Percentiles rank a stretch among this genome's conserved stretches.
phyloP scores from a whole-genome alignment of 2,113 vertebrate species.

The Speoplatyrhinus poulsoni region DNA sequence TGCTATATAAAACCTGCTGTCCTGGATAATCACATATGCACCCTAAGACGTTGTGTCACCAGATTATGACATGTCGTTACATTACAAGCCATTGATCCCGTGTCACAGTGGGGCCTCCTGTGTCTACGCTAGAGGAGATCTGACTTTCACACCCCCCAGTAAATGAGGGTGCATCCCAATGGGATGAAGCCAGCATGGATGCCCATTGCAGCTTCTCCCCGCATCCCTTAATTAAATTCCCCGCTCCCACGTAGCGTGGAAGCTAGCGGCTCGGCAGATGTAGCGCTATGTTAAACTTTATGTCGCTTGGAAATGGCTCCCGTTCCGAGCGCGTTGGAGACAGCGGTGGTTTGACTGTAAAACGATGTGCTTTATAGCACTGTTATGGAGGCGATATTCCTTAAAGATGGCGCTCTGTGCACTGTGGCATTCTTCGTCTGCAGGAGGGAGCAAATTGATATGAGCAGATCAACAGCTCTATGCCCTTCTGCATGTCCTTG shows the following conservation, averaged over 20 bases:
- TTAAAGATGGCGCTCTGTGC: constrained; percentile 74
- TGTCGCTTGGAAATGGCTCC: constrained; percentile 96
- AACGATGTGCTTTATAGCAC: constrained; percentile 90
- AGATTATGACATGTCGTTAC: constrained; percentile 9
- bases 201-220: constrained; percentile 62
- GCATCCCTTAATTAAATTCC: constrained; percentile 87
- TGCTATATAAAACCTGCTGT: constrained; percentile 17
- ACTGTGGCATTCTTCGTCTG: constrained; percentile 65
- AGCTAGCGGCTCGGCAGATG: constrained; percentile 93
- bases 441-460: constrained; percentile 69
- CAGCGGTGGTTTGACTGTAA: constrained; percentile 92
- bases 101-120: constrained; percentile 1
- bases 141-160: constrained; percentile 3
- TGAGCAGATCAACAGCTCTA: constrained; percentile 68
- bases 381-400: constrained; percentile 74
- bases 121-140: too few relatives aligned
- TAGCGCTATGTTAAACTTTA: constrained; percentile 99
- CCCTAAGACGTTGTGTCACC: constrained; percentile 7
- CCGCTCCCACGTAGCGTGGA: constrained; percentile 87
- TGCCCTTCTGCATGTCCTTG: constrained; percentile 77
- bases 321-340: constrained; percentile 89
- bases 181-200: constrained; percentile 23
- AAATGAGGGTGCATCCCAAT: constrained; percentile 24
- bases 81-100: constrained; percentile 25
- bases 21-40: constrained; percentile 27